A percentile compares a stretch with the other conserved stretches of the same genome.
phyloP scores from a whole-genome alignment of 2,888 invertebrate species.

The Ochlodes sylvanus region DNA sequence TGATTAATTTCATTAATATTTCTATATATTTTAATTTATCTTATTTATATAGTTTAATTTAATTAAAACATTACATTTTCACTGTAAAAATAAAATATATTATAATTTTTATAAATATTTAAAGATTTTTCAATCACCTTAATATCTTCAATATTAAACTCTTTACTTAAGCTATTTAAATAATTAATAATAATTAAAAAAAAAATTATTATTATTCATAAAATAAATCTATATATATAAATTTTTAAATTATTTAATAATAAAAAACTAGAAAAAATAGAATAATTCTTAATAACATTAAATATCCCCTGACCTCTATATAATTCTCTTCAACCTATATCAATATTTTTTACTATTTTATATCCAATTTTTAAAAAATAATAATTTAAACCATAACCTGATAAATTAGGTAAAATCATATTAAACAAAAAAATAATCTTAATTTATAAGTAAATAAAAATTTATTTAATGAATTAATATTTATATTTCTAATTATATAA shows the following conservation, averaged over 20 bases:
- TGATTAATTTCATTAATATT: conserved; percentile 78
- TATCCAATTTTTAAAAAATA: conserved; percentile 72
- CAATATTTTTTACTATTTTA: conserved; percentile 70
- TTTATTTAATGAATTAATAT: conserved; percentile 71
- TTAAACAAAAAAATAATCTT: conserved; percentile 65
- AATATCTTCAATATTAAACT: conserved; percentile 75
- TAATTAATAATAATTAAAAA: conserved; percentile 34
- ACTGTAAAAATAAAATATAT: conserved; percentile 85
- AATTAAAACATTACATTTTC: conserved; percentile 89
- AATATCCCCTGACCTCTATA: conserved; percentile 74
- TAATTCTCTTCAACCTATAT: conserved; percentile 79
- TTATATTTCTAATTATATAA: conserved; percentile 72
- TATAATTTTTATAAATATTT: conserved; percentile 58
- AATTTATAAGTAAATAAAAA: conserved; percentile 64
- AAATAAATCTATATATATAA: conserved; percentile 64
- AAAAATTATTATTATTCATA: conserved; percentile 52
- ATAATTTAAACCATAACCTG: conserved; percentile 74
- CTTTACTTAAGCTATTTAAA: conserved; percentile 73
- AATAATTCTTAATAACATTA: conserved; percentile 66
- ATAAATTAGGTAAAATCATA: conserved; percentile 83
- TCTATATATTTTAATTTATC: conserved; percentile 48
- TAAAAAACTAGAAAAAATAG: conserved; percentile 64
- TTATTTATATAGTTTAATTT: conserved; percentile 86
- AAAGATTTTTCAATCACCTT: conserved; percentile 55
- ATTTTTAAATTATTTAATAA: conserved; percentile 75